These are phyloP conservation scores for Chaetodon auriga DNA, from an alignment of 2,113 vertebrate species.

Conservation along the genomic window DNA sequence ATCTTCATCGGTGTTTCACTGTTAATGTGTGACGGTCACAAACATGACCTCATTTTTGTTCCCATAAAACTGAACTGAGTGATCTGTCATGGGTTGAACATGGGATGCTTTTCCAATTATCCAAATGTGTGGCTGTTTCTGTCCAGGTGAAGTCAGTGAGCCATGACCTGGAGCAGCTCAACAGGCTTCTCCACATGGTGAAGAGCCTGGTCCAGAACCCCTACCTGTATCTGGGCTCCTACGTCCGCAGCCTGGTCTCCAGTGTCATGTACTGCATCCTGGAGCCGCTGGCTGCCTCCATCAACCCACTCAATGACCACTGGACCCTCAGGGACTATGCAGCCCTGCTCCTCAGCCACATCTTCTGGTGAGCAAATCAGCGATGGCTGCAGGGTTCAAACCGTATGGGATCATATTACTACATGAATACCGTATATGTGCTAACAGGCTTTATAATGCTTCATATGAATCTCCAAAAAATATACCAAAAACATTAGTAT, in stretches of 20 bases:
- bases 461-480: neutral
- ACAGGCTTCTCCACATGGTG: conserved; percentile 92
- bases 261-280: conserved; percentile 96
- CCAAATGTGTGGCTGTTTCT: neutral
- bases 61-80: too few relatives aligned
- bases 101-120: neutral
- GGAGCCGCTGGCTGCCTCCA: conserved; percentile 94
- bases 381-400: neutral
- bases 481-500: neutral
- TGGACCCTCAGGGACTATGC: conserved; percentile 94
- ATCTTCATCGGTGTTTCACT: too few relatives aligned
- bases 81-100: too few relatives aligned
- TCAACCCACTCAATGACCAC: conserved; percentile 97
- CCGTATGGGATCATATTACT: neutral
- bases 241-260: conserved; percentile 91
- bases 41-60: too few relatives aligned
- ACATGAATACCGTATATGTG: too few relatives aligned
- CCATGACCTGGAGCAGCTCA: conserved; percentile 93
- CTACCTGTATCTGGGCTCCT: conserved; percentile 92
- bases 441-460: neutral
- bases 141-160: conserved; percentile 93
- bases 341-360: conserved; percentile 92
- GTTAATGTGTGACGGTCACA: too few relatives aligned
- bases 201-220: conserved; percentile 93
- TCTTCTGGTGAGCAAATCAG: conserved; percentile 86